These are phyloP conservation scores for Drosophila kanapiae DNA, from an alignment of 1,140 invertebrate genomes.

Conservation along the genomic window DNA sequence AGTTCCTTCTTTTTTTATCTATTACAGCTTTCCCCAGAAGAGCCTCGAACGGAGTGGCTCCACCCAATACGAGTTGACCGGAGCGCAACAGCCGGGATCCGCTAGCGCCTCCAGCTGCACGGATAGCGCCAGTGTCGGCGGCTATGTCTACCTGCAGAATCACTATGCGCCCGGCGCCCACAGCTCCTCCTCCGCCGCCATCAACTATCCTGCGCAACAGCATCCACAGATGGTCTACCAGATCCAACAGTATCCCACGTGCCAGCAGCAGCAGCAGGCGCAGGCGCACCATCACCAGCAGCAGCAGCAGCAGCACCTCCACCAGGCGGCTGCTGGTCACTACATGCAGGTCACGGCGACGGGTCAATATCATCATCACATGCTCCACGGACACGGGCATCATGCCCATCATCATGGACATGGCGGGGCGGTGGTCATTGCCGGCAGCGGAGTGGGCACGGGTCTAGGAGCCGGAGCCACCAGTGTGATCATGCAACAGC, in stretches of 20 bases:
- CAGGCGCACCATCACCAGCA: slow-evolving; percentile 46
- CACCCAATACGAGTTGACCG: slow-evolving; percentile 77
- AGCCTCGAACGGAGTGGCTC: slow-evolving; percentile 82
- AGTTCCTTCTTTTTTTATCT: background rate
- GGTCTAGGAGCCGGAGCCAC: slow-evolving; percentile 82
- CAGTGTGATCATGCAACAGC: slow-evolving; percentile 86
- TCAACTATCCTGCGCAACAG: slow-evolving; percentile 78
- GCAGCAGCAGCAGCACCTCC: slow-evolving; percentile 55
- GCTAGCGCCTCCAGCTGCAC: slow-evolving; percentile 47
- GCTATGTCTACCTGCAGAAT: slow-evolving; percentile 85
- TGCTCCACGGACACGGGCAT: slow-evolving; percentile 85
- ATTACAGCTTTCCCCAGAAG: slow-evolving; percentile 84
- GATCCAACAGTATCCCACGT: slow-evolving; percentile 81
- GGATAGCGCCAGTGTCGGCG: slow-evolving; percentile 66
- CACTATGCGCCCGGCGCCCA: slow-evolving; percentile 79
- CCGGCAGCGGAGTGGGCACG: slow-evolving; percentile 83
- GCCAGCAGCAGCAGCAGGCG: slow-evolving; percentile 79
- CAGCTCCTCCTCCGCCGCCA: slow-evolving; percentile 63
- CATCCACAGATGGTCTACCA: slow-evolving; percentile 82
- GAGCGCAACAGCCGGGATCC: slow-evolving; percentile 57
- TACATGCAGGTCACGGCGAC: slow-evolving; percentile 76
- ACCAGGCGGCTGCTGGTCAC: slow-evolving; percentile 47
- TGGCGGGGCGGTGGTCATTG: slow-evolving; percentile 81
- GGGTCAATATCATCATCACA: slow-evolving; percentile 86
- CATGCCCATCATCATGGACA: slow-evolving; percentile 81